Conservation (phyloP, 2,113 vertebrate species). For the Pseudopipra pipra region DNA sequence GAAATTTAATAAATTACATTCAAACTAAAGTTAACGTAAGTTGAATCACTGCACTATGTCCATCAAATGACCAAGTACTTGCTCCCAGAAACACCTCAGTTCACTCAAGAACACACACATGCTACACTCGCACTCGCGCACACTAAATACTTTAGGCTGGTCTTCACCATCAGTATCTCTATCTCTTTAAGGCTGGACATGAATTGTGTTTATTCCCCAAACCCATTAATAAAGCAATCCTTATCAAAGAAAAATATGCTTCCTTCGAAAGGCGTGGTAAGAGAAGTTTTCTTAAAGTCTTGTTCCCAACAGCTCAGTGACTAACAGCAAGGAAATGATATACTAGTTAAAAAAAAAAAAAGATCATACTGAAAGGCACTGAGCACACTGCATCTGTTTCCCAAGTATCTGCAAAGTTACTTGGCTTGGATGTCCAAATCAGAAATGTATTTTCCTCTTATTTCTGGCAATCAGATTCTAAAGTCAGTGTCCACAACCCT, state of each 20-base stretch:
- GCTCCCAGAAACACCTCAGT: conserved; percentile 76
- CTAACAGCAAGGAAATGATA: conserved; percentile 76
- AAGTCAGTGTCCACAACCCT: conserved; percentile 75
- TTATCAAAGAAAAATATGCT: conserved; percentile 67
- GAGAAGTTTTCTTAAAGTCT: conserved; percentile 65
- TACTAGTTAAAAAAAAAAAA: conserved; percentile 47
- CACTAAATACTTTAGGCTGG: conserved; percentile 71
- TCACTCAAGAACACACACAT: conserved; percentile 77
- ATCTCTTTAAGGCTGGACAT: conserved; percentile 78
- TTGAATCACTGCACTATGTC: conserved; percentile 77
- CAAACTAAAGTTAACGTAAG: conserved; percentile 73
- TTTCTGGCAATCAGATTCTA: conserved; percentile 76
- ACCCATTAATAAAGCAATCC: conserved; percentile 65
- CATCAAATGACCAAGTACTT: conserved; percentile 75
- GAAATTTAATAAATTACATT: conserved; percentile 84
- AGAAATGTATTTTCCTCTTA: conserved; percentile 62
- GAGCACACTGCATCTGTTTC: conserved; percentile 74
- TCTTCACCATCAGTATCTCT: conserved; percentile 68
- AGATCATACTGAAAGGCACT: conserved; percentile 77
- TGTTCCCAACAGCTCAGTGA: conserved; percentile 84
- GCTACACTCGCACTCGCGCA: conserved; percentile 66
- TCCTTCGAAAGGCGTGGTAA: conserved; percentile 63
- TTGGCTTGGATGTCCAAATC: conserved; percentile 81
- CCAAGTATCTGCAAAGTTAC: conserved; percentile 71
- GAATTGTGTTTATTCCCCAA: conserved; percentile 67